Percentiles rank a stretch among this genome's conserved stretches.
Evolutionary conservation across 2,797 vertebrate genomes (phyloP).

Genomic region (Acanthurus tractus): DNA sequence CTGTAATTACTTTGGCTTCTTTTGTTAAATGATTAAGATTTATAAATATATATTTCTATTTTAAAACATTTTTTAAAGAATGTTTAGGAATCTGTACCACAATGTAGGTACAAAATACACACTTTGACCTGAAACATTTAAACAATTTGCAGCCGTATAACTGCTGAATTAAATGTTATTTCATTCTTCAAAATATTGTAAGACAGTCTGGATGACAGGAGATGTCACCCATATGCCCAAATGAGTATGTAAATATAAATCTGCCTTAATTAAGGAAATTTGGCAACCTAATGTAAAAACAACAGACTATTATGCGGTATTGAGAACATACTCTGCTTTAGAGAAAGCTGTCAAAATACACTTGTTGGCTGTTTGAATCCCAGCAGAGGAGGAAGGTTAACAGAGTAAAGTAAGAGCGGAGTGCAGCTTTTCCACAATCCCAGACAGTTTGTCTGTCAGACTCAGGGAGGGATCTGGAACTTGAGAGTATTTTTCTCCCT

Average conservation of each 20-base stretch:
- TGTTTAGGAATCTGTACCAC: background rate
- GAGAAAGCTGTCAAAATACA: constrained; percentile 40
- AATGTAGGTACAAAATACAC: background rate
- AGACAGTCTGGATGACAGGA: background rate
- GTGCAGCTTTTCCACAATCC: constrained; percentile 44
- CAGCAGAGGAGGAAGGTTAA: constrained; percentile 50
- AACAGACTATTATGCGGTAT: constrained; percentile 22
- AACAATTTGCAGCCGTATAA: background rate
- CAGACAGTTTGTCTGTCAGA: constrained; percentile 72
- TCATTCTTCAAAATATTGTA: background rate
- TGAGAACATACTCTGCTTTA: constrained; percentile 28
- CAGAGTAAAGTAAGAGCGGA: constrained; percentile 41
- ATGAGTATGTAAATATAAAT: constrained; percentile 19
- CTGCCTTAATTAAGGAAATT: constrained; percentile 18
- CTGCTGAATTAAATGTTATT: background rate
- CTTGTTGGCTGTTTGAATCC: constrained; percentile 36
- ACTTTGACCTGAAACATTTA: background rate
- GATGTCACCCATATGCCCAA: background rate
- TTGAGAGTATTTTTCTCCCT: constrained; percentile 56
- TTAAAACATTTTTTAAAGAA: background rate
- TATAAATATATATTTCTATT: background rate
- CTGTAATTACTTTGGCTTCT: background rate
- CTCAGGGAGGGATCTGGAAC: constrained; percentile 66
- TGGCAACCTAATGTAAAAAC: constrained; percentile 7
- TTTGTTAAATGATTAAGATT: background rate